Conservation (phyloP, 2,888 invertebrate genomes). For the Eupeodes latifasciatus region DNA sequence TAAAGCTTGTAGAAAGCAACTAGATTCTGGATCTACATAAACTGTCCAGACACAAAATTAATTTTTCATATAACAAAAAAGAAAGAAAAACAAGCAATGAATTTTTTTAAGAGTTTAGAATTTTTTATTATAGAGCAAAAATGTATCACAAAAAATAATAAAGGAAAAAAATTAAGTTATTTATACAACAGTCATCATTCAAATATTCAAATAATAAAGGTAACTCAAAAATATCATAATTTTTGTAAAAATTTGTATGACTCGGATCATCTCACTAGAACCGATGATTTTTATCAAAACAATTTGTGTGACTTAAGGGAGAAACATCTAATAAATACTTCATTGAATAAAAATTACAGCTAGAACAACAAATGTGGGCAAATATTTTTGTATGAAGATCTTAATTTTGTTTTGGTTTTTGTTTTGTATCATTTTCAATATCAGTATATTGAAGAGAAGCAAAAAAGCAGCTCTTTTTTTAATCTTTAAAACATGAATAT, state of each 20-base stretch:
- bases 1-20: no score
- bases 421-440: background rate
- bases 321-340: constrained; percentile 62
- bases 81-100: no score
- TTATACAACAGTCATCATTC: constrained; percentile 40
- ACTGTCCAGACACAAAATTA: no score
- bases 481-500: constrained; percentile 41
- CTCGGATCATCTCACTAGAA: constrained; percentile 39
- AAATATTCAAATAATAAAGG: background rate
- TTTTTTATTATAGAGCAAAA: constrained; percentile 63
- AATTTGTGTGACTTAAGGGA: constrained; percentile 38
- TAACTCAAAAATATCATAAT: constrained; percentile 60
- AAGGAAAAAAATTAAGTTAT: constrained; percentile 46
- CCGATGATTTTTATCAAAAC: constrained; percentile 22
- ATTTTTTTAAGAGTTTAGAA: no score
- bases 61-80: no score
- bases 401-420: constrained; percentile 22
- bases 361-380: constrained; percentile 51
- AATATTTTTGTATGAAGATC: constrained; percentile 38
- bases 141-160: constrained; percentile 59
- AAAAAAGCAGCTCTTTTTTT: constrained; percentile 20
- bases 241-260: constrained; percentile 58
- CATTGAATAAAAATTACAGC: constrained; percentile 33
- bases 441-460: constrained; percentile 24
- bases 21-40: no score